Conservation (phyloP, 2,113 vertebrate species). For the Picathartes gymnocephalus region DNA sequence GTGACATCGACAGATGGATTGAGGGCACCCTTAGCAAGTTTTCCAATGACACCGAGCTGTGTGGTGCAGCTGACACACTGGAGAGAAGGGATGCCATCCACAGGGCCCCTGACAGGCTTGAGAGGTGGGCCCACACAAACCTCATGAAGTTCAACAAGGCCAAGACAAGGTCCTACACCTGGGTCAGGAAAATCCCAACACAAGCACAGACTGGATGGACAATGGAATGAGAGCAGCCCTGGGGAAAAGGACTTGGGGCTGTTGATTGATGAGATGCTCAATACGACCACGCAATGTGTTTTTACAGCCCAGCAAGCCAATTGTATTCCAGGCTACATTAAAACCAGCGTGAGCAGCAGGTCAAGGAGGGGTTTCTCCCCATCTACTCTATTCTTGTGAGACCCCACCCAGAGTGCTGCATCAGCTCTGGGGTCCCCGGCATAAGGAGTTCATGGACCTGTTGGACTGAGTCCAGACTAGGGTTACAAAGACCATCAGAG, state of each 20-base stretch:
- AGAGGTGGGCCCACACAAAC: not conserved
- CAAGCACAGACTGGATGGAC: not conserved
- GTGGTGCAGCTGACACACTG: too few species aligned
- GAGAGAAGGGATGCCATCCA: not conserved
- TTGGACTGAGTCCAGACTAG: not conserved
- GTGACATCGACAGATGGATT: rapidly evolving
- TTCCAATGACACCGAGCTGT: not conserved
- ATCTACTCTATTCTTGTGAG: not conserved
- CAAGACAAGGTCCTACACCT: not conserved
- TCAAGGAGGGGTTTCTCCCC: not conserved
- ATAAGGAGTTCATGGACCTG: not conserved
- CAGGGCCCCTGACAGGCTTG: not conserved
- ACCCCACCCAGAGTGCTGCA: not conserved
- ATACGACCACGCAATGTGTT: not conserved
- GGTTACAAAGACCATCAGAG: not conserved
- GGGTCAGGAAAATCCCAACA: not conserved
- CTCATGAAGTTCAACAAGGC: not conserved
- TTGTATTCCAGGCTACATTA: not conserved
- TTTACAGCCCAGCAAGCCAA: not conserved
- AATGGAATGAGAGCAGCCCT: not conserved
- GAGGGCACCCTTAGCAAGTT: not conserved
- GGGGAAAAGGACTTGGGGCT: not conserved
- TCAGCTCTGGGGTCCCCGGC: not conserved
- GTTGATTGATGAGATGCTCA: not conserved
- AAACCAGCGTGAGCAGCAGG: not conserved